Base-by-base conservation (phyloP, 2,888 invertebrate species). In the Diploptera punctata region DNA sequence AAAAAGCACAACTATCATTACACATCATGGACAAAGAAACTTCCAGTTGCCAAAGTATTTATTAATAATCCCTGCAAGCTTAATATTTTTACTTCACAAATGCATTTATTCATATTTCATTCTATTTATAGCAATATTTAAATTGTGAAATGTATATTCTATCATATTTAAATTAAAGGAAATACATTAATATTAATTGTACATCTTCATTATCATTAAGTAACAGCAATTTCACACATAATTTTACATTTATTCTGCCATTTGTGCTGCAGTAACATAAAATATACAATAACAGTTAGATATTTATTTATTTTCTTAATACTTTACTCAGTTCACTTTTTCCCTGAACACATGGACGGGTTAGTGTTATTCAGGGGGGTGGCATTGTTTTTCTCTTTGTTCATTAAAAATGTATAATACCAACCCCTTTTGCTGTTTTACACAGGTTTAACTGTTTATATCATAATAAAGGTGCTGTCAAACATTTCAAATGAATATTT, bases 291-390 rank as follows among this genome's bases (percentile, higher is more conserved):
- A 57, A 29, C 29, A 57, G 29, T 57, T 3, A 57, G 13, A 57
- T 21, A 24, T 26, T 21, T 16, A 18, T n/a, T 57, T 57, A 57
- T 29, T 57, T 57, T n/a, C 29, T 57, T n/a, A 52, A n/a, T n/a
- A n/a, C n/a, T n/a, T 24, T n/a, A 57, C n/a, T 57, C 57, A 57
- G 57, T 24, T 57, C 26, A 31, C n/a, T 29, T 29, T 57, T 52
- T 57, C 57, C 57, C 57, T 57, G 57, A 57, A 57, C 57, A 57
- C 57, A 57, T 57, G 57, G 57, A 57, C 57, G 57, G 57, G 57
- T 57, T 57, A 57, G 57, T 57, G n/a, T 57, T n/a, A 57, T 29
- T 16, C 16, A 57, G 47, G 29, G 24, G 52, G n/a, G 4, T 24
- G 52, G 52, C 52, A 52, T n/a, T n/a, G n/a, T n/a, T n/a, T n/a